Evolutionary conservation across 2,797 vertebrate species (phyloP).

Genomic region (Echiichthys vipera): DNA sequence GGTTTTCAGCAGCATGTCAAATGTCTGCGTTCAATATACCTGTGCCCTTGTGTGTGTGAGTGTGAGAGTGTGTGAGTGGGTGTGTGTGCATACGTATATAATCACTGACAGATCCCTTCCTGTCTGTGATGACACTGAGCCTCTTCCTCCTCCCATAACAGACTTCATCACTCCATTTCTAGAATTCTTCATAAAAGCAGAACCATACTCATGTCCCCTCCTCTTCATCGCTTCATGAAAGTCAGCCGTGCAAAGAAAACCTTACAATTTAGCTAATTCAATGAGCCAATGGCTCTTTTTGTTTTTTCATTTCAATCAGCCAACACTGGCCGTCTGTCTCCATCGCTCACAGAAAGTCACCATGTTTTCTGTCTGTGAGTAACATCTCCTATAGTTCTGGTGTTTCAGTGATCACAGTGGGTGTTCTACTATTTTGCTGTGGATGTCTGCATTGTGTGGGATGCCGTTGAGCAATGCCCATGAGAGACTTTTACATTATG

Average conservation of each 20-base stretch:
- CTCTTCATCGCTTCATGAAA: slow-evolving; percentile 28
- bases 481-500: slow-evolving; percentile 65
- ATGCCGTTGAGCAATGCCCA: slow-evolving; percentile 47
- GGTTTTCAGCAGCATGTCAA: slow-evolving; percentile 48
- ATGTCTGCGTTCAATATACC: slow-evolving; percentile 29
- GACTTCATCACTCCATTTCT: slow-evolving; percentile 30
- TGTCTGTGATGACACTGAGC: slow-evolving; percentile 29
- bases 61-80: too few species aligned
- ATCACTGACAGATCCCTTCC: slow-evolving; percentile 52
- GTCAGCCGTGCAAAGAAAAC: slow-evolving; percentile 44
- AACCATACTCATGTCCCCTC: slow-evolving; percentile 45
- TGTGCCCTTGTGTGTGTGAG: slow-evolving; percentile 20
- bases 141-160: slow-evolving; percentile 24
- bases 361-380: slow-evolving; percentile 44
- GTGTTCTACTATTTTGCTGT: slow-evolving; percentile 56
- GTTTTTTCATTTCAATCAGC: slow-evolving; percentile 53
- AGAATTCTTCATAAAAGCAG: slow-evolving; percentile 32
- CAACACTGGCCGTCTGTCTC: slow-evolving; percentile 32
- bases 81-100: slow-evolving; percentile 18
- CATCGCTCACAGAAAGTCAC: slow-evolving; percentile 23
- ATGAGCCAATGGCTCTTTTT: slow-evolving; percentile 47
- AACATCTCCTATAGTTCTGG: slow-evolving; percentile 50
- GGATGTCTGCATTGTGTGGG: slow-evolving; percentile 50
- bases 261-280: slow-evolving; percentile 43
- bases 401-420: slow-evolving; percentile 69